Evolutionary conservation across 2,797 vertebrate genomes (phyloP), one percentile per base, ranked within the genome.

Genomic region (Epinephelus awoara): DNA sequence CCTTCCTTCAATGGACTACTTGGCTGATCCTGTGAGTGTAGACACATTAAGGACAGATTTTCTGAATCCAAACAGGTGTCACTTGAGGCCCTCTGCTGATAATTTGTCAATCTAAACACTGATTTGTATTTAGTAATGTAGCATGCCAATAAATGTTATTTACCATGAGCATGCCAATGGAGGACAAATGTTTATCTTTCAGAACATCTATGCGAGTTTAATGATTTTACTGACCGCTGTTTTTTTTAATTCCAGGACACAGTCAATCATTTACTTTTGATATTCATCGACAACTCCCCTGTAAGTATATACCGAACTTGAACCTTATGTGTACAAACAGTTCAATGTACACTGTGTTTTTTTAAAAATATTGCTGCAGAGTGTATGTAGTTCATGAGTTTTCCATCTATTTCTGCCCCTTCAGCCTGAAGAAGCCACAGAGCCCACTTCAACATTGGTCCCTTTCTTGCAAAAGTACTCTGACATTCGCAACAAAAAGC

Each of bases 1-100:
- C 86, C 98, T 99, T 89, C 98, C 98, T 65, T 97, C 97, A 80
- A 95, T 99, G 97, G 98, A 99, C 94, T 99, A 97, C 89, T 95
- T 99, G 94, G 98, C 98, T 87, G 97, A 99, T 94, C 98, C 98
- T 91, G 98, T 99, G 96, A 97, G 97, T 95, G 77, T 81, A 86
- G 81, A 86, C 70, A 58, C 46, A 52, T 77, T 66, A 59, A 74
- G 63, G 79, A 51, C 44, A n/a, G n/a, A 61, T 61, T 85, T 67
- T 59, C 47, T 21, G 15, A 51, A 64, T 46, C 23, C 25, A 71
- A 64, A 84, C 19, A 44, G 1, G 57, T 38, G 46, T 63, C n/a
- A 21, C 46, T 67, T 52, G 5, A 69, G 70, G 1, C 7, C 29
- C 17, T 50, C 13, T 80, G 27, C 27, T 49, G 19, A 67, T 50